Percentiles rank a stretch among this genome's conserved stretches.
Conservation (phyloP, 2,888 invertebrate genomes). For the Disparrhopalites patrizii region DNA sequence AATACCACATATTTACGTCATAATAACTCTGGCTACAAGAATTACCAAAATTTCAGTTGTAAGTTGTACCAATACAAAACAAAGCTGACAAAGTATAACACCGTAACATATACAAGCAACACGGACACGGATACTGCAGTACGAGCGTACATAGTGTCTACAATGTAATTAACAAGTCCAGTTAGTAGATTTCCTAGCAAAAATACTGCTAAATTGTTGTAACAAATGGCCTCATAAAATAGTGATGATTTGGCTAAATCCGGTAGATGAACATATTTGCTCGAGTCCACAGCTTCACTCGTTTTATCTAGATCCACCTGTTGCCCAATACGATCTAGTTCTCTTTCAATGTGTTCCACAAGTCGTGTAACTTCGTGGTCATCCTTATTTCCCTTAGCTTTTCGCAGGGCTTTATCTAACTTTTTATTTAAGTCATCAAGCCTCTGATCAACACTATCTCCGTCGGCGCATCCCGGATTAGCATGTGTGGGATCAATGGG, state of each 20-base stretch:
- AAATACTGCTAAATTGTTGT: slow-evolving; percentile 79
- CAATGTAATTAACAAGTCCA: slow-evolving; percentile 70
- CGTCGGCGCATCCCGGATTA: not conserved
- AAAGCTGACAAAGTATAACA: slow-evolving; percentile 52
- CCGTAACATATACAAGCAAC: slow-evolving; percentile 38
- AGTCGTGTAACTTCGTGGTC: slow-evolving; percentile 28
- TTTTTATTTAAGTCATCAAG: slow-evolving; percentile 16
- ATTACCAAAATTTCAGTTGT: slow-evolving; percentile 55
- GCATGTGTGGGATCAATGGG: not conserved
- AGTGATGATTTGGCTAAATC: slow-evolving; percentile 52
- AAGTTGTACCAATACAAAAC: slow-evolving; percentile 54
- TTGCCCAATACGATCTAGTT: slow-evolving; percentile 14
- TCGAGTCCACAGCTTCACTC: not conserved
- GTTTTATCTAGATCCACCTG: slow-evolving; percentile 11
- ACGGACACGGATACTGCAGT: slow-evolving; percentile 31
- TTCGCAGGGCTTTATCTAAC: slow-evolving; percentile 9
- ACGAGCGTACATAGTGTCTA: slow-evolving; percentile 60
- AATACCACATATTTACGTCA: not conserved
- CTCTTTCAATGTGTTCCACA: slow-evolving; percentile 24
- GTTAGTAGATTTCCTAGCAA: slow-evolving; percentile 77
- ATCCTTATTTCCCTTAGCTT: slow-evolving; percentile 16
- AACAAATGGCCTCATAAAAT: slow-evolving; percentile 68
- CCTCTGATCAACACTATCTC: not conserved
- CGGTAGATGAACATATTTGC: slow-evolving; percentile 37
- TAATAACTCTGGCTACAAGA: slow-evolving; percentile 2